A percentile compares a stretch with the other conserved stretches of the same genome.
Conservation (phyloP, 2,888 invertebrate genomes). For the Andricus curvator region DNA sequence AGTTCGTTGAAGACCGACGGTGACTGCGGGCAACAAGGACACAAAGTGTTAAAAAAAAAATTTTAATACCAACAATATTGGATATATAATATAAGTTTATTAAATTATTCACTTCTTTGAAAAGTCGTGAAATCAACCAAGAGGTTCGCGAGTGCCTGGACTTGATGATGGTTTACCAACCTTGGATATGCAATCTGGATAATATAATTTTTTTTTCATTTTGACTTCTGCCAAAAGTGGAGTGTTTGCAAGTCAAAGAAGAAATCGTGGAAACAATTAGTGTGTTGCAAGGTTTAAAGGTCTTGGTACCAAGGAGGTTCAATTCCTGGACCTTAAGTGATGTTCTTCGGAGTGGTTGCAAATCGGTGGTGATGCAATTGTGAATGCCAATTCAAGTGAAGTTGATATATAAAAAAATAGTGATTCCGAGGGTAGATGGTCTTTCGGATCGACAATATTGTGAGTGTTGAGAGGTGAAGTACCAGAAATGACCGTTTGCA, state of each 20-base stretch:
- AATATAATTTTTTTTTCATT: background rate
- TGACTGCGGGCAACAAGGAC: background rate
- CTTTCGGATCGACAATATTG: constrained; percentile 8
- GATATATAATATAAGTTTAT: background rate
- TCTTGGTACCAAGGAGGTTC: constrained; percentile 6
- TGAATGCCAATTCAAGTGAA: constrained; percentile 5
- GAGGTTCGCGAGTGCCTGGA: background rate
- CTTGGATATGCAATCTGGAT: background rate
- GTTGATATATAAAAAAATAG: constrained; percentile 10
- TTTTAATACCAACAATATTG: background rate
- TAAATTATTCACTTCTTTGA: background rate
- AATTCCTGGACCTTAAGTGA: constrained; percentile 33
- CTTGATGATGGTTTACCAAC: background rate
- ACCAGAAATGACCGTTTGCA: constrained; percentile 15
- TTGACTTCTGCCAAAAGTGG: background rate
- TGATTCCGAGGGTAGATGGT: constrained; percentile 4
- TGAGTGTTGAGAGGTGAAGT: constrained; percentile 40
- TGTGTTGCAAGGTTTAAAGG: constrained; percentile 2
- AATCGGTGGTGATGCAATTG: background rate
- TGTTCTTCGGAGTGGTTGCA: constrained; percentile 30
- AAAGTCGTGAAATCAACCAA: background rate
- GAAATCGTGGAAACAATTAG: background rate
- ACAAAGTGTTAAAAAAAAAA: background rate
- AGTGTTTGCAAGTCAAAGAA: background rate
- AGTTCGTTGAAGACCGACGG: background rate